Base-by-base conservation (phyloP, 2,113 vertebrate species). In the Podarcis cretensis region DNA sequence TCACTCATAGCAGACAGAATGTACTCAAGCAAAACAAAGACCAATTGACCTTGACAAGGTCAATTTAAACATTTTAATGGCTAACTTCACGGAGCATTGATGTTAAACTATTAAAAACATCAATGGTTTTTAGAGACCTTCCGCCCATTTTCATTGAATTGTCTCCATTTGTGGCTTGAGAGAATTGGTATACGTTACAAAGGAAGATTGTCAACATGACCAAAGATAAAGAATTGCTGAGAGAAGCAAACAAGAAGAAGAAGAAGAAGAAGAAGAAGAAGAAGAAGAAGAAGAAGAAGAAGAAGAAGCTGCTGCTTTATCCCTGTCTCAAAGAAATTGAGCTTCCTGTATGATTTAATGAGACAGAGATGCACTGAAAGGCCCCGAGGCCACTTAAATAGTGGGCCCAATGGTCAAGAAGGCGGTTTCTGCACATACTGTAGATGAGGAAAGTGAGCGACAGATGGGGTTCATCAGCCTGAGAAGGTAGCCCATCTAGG, bases 41-140 rank as follows among this genome's bases (percentile, higher is more conserved):
- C 54, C 71, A 68, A 9, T 37, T 87, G 71, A 83, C 91, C 13
- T 91, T 35, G 63, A 21, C 30, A 88, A 75, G 16, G 43, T 73
- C 54, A 85, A 20, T 73, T 78, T 13, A 2, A 32, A 63, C 2
- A n/a, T 89, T 83, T 83, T 76, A 91, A 71, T 79, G 6, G n/a
- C 8, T 5, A 57, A 8, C 66, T 68, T 73, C 1, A 0, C 48
- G 9, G 43, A 87, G 43, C 43, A 32, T 6, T 43, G 27, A 3
- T 81, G 57, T 3, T 0, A 37, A 63, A 32, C 69, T 2, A 5
- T 84, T 92, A 65, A 57, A 73, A 59, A 40, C 69, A 40, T 9
- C 18, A 37, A 77, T 84, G 27, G 76, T 82, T 13, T 54, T 63
- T 74, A 35, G 8, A 20, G 76, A 85, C 5, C 18, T 85, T 35